phyloP scores from a whole-genome alignment of 2,113 vertebrate genomes.

The Cathartes aura region DNA sequence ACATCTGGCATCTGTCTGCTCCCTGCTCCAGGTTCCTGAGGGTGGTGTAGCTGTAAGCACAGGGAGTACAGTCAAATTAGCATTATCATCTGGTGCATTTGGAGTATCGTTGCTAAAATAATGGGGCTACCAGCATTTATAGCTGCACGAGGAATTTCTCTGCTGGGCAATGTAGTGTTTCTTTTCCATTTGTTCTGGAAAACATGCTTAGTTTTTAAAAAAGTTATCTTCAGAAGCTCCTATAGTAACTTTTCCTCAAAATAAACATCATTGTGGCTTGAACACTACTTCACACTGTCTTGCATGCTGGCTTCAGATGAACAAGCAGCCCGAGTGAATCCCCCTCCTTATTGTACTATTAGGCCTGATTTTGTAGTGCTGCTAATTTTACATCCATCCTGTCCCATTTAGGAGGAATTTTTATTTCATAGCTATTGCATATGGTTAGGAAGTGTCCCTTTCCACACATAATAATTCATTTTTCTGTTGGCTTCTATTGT shows the following conservation, averaged over 20 bases:
- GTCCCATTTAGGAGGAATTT: not conserved
- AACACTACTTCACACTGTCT: not conserved
- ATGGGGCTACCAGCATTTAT: not conserved
- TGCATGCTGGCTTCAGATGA: not conserved
- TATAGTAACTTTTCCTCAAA: not conserved
- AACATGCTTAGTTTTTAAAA: not conserved
- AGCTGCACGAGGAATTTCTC: not conserved
- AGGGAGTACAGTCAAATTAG: not conserved
- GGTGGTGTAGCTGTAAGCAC: not conserved
- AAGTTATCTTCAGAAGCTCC: not conserved
- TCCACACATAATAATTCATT: slow-evolving; percentile 18
- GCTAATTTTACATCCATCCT: not conserved
- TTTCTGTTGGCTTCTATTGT: slow-evolving; percentile 4
- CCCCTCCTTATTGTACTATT: not conserved
- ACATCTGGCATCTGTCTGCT: not conserved
- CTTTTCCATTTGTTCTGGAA: not conserved
- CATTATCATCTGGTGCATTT: not conserved
- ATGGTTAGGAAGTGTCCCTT: slow-evolving; percentile 1
- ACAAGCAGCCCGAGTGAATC: accelerated
- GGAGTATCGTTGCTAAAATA: not conserved
- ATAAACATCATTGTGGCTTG: not conserved
- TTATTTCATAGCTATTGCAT: not conserved
- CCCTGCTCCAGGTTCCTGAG: not conserved
- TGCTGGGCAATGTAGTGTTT: not conserved
- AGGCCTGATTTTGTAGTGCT: not conserved